Evolutionary conservation across 2,888 invertebrate species (phyloP), one percentile per base, ranked within the genome.

Genomic region (Rhamphomyia laevipes): DNA sequence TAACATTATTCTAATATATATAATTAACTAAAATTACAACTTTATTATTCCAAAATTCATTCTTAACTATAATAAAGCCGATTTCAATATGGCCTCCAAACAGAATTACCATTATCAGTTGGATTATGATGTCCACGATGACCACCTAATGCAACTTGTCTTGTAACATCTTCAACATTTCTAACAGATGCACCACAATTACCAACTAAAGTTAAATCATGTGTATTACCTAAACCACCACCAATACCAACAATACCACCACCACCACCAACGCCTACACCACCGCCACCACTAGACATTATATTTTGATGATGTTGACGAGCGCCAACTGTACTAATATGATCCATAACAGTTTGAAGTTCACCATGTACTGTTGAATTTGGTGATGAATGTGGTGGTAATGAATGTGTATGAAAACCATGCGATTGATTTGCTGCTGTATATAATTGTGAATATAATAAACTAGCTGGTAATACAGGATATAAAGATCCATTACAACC

Each of bases 391-490:
- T 80, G 80, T 52, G 81, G 74, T 12, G 80, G 76, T 56, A 81
- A 74, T 12, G 81, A 76, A 63, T 83, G 82, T 44, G 82, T 71
- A 62, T 83, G 83, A 61, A 84, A 83, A 60, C 82, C 81, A 58
- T 84, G 84, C 17, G 78, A 77, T 62, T 84, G 84, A 61, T 84
- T 84, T 40, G 84, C 84, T 1, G 84, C 84, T 4, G 86, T 85
- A 59, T 88, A 88, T 17, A 88, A 68, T 63, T 89, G 89, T 9
- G 88, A 88, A 69, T 89, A 90, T 4, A 90, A 73, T 54, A 89
- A 72, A 59, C 88, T 88, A 2, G 84, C 84, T 2, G 89, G 89
- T 33, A 89, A 70, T 5, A 88, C 88, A 1, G 85, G 86, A 61
- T 84, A 84, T 1, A 84, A 65, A 0, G 84, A 83, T 57, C 83